phyloP scores from a whole-genome alignment of 2,797 vertebrate species.

The Diplodus sargus region DNA sequence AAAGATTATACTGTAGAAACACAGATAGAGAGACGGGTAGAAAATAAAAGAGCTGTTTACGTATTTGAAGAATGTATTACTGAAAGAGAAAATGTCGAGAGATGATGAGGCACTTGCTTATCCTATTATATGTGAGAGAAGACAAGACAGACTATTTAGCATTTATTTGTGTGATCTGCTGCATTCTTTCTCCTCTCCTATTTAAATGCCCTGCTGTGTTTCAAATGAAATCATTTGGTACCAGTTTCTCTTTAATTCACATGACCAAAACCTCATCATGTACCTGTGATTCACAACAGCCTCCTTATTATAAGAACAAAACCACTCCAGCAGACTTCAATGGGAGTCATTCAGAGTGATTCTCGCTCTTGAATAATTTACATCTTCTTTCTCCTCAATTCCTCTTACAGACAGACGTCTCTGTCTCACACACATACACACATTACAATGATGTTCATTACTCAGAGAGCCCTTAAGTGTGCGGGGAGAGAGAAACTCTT shows the following conservation, averaged over 20 bases:
- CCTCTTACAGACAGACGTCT: conserved; percentile 5
- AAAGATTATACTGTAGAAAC: conserved; percentile 37
- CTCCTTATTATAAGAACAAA: conserved; percentile 58
- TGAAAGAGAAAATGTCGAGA: background rate
- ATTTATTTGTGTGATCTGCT: conserved; percentile 22
- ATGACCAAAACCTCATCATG: conserved; percentile 55
- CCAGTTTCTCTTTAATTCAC: conserved; percentile 40
- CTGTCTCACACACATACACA: background rate
- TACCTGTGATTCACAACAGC: conserved; percentile 55
- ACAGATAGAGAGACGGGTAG: conserved; percentile 2
- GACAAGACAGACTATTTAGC: background rate
- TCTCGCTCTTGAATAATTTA: conserved; percentile 48
- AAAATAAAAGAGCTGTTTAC: background rate
- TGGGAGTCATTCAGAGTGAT: conserved; percentile 46
- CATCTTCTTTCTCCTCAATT: conserved; percentile 31
- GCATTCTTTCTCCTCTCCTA: background rate
- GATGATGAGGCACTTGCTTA: conserved; percentile 9
- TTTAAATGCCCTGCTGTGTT: conserved; percentile 27
- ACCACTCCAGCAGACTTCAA: conserved; percentile 45
- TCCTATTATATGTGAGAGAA: conserved; percentile 10
- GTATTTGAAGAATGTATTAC: background rate
- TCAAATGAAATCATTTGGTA: conserved; percentile 53
- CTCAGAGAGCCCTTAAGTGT: conserved; percentile 46
- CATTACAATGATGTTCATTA: conserved; percentile 47
- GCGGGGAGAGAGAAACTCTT: conserved; percentile 37